Evolutionary conservation across 2,113 vertebrate genomes (phyloP).

Genomic region (Brachionichthys hirsutus): DNA sequence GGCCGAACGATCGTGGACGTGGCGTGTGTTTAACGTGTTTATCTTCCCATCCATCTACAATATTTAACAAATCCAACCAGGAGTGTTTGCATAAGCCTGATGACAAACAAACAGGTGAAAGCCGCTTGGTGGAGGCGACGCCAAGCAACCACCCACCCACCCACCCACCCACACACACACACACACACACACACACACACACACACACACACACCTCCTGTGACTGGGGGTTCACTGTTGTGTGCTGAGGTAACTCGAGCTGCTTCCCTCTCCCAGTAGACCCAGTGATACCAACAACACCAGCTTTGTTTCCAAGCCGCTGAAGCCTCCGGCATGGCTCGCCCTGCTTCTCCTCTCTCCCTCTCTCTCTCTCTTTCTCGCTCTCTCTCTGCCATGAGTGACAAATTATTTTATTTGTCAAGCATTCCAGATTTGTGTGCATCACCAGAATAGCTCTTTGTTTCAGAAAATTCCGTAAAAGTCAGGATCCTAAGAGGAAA

Average conservation of each 20-base stretch:
- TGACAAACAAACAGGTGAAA: too few relatives aligned
- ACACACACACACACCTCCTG: constrained; percentile 6
- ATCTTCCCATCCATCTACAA: too few relatives aligned
- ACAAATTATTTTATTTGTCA: neutral
- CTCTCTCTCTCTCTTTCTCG: neutral
- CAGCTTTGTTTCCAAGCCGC: constrained; percentile 35
- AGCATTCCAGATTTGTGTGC: neutral
- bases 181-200: constrained; percentile 6
- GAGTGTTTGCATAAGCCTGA: too few relatives aligned
- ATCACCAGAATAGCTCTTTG: neutral
- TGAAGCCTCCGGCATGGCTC: neutral
- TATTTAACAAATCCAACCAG: too few relatives aligned
- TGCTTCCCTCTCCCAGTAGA: constrained; percentile 24
- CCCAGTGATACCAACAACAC: constrained; percentile 48
- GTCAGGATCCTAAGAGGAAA: neutral
- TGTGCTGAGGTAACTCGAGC: constrained; percentile 38
- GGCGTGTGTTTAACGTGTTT: too few relatives aligned
- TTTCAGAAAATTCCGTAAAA: neutral
- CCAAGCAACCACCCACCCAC: neutral
- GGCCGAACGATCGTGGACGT: too few relatives aligned
- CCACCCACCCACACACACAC: constrained; percentile 1
- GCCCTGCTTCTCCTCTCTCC: neutral
- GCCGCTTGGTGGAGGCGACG: too few relatives aligned
- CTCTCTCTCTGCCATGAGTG: neutral
- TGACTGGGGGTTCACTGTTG: constrained; percentile 6